These are phyloP conservation scores for Ctenochaetus hawaiiensis DNA, from an alignment of 2,797 vertebrate genomes.

Conservation along the genomic window DNA sequence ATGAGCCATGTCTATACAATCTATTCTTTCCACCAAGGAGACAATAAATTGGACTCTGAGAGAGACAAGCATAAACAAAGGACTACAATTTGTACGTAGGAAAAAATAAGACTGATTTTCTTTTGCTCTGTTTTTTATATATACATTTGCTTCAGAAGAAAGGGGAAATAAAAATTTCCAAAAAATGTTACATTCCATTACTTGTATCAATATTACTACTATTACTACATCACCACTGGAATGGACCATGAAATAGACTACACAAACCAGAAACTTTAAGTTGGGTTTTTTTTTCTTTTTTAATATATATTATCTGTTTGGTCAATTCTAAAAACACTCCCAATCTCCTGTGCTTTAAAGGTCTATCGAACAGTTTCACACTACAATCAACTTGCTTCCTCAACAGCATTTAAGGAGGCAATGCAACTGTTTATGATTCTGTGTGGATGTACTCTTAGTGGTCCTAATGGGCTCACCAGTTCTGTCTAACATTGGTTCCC, in stretches of 20 bases:
- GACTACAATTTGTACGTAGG: conserved; percentile 81
- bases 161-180: conserved; percentile 73
- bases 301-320: conserved; percentile 73
- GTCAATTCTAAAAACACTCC: conserved; percentile 75
- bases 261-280: conserved; percentile 61
- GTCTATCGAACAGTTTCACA: conserved; percentile 43
- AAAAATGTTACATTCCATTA: conserved; percentile 92
- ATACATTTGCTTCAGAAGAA: conserved; percentile 91
- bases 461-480: conserved; percentile 43
- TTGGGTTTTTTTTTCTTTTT: conserved; percentile 71
- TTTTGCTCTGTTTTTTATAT: conserved; percentile 82
- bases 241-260: conserved; percentile 85
- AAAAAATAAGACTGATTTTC: conserved; percentile 62
- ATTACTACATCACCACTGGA: conserved; percentile 74
- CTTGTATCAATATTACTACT: conserved; percentile 88
- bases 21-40: conserved; percentile 44
- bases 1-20: conserved; percentile 46
- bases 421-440: conserved; percentile 14
- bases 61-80: conserved; percentile 85
- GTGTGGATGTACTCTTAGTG: conserved; percentile 43
- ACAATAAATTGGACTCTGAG: conserved; percentile 72
- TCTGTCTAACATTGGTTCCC: conserved; percentile 23
- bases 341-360: conserved; percentile 48
- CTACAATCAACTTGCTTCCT: conserved; percentile 18
- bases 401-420: conserved; percentile 5